A percentile compares a stretch with the other conserved stretches of the same genome.
These are phyloP conservation scores for Neoniphon sammara DNA, from an alignment of 2,797 vertebrate species.

Conservation along the genomic window DNA sequence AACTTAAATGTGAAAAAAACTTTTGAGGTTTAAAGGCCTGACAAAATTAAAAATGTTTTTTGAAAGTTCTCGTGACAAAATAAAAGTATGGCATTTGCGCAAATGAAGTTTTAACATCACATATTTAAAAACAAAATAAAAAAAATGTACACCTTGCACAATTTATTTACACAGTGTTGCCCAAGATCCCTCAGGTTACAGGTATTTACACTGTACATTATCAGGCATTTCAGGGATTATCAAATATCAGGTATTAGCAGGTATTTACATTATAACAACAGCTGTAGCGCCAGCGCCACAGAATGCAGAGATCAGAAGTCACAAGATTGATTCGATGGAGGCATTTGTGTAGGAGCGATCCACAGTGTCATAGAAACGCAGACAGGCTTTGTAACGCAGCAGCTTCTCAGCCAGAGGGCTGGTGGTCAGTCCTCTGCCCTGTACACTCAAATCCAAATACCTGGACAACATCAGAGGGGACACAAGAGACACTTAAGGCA, in stretches of 20 bases:
- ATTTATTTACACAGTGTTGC: not conserved
- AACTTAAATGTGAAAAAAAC: too few species aligned
- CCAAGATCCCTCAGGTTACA: not conserved
- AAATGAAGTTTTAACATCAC: not conserved
- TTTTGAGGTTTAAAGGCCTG: too few species aligned
- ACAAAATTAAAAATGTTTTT: too few species aligned
- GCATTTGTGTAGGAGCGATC: slow-evolving; percentile 79
- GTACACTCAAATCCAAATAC: slow-evolving; percentile 85
- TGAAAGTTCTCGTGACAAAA: too few species aligned
- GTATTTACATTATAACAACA: slow-evolving; percentile 4
- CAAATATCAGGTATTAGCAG: too few species aligned
- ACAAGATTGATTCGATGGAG: slow-evolving; percentile 81
- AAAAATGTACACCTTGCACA: not conserved
- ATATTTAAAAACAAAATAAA: slow-evolving; percentile 2
- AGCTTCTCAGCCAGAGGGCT: slow-evolving; percentile 86
- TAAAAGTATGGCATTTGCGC: not conserved
- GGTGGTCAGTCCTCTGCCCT: slow-evolving; percentile 74
- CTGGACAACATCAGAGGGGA: slow-evolving; percentile 67
- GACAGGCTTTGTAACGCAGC: slow-evolving; percentile 84
- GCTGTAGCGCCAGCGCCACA: slow-evolving; percentile 77
- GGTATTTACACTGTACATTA: too few species aligned
- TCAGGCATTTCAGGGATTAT: too few species aligned
- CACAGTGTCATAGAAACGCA: slow-evolving; percentile 86
- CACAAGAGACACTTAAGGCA: not conserved
- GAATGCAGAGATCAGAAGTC: slow-evolving; percentile 39